phyloP scores from a whole-genome alignment of 1,140 invertebrate species.

The Bombus soroeensis region DNA sequence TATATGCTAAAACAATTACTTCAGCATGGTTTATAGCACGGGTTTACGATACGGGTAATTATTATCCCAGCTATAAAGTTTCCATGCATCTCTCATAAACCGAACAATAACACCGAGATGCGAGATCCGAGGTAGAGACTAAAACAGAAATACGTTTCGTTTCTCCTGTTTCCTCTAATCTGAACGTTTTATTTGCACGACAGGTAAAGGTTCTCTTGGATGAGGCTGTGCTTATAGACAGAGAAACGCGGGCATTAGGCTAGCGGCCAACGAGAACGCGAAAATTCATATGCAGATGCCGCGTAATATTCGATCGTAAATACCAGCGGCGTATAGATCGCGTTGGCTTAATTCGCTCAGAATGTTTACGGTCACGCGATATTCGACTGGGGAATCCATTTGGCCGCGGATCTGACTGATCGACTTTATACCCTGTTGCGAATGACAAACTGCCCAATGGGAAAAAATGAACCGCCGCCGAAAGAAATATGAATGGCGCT shows the following conservation, averaged over 20 bases:
- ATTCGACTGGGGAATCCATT: not conserved
- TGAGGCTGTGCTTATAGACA: not conserved
- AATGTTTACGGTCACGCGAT: not conserved
- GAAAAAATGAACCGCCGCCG: not conserved
- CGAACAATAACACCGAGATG: too few species aligned
- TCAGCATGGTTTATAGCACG: too few species aligned
- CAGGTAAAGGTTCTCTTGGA: not conserved
- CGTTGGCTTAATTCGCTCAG: not conserved
- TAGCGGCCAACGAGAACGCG: not conserved
- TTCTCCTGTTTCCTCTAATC: not conserved
- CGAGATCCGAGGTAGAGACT: too few species aligned
- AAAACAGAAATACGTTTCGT: not conserved
- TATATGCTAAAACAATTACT: too few species aligned
- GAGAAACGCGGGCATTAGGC: not conserved
- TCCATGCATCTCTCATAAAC: too few species aligned
- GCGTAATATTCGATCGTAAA: constrained; percentile 1
- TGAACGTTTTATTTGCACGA: not conserved
- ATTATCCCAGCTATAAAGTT: too few species aligned
- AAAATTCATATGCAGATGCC: not conserved
- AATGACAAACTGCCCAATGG: not conserved
- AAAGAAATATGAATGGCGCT: not conserved
- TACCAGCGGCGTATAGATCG: not conserved
- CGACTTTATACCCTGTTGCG: not conserved
- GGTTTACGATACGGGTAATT: too few species aligned
- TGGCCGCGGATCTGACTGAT: not conserved